A percentile compares a stretch with the other conserved stretches of the same genome.
Conservation (phyloP, 2,797 vertebrate species). For the Chanos chanos region DNA sequence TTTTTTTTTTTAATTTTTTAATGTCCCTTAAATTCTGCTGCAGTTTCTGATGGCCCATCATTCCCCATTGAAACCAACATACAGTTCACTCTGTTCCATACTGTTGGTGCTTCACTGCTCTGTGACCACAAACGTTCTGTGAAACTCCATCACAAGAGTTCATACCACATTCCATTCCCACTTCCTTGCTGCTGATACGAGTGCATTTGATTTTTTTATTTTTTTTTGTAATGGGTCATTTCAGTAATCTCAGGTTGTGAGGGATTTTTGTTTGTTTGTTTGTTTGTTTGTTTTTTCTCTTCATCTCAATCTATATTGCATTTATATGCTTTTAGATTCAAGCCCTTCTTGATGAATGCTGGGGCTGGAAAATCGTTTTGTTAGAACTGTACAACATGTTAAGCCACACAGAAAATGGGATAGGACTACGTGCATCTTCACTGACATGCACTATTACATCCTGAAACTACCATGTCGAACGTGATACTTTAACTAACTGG, state of each 20-base stretch:
- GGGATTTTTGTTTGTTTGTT: not conserved
- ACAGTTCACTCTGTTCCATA: constrained; percentile 55
- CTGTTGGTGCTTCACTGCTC: constrained; percentile 72
- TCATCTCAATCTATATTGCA: constrained; percentile 32
- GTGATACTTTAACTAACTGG: constrained; percentile 23
- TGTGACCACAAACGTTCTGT: constrained; percentile 61
- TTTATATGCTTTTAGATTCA: constrained; percentile 24
- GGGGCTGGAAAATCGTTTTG: constrained; percentile 32
- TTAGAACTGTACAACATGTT: constrained; percentile 12
- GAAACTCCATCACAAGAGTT: constrained; percentile 54
- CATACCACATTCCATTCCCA: constrained; percentile 47
- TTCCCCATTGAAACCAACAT: constrained; percentile 63
- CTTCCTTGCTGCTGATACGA: constrained; percentile 65
- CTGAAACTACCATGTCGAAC: constrained; percentile 25
- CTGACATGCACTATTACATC: constrained; percentile 41
- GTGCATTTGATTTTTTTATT: constrained; percentile 53
- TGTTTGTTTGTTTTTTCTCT: not conserved
- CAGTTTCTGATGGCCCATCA: constrained; percentile 76
- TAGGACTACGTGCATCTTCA: constrained; percentile 4
- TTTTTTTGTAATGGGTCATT: no score
- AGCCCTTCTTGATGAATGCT: constrained; percentile 27
- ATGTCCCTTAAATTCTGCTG: constrained; percentile 62
- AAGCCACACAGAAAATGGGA: constrained; percentile 3
- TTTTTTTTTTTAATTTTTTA: no score
- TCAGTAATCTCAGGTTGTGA: no score